Conservation (phyloP, 1,140 invertebrate species). For the Idris sp. region DNA sequence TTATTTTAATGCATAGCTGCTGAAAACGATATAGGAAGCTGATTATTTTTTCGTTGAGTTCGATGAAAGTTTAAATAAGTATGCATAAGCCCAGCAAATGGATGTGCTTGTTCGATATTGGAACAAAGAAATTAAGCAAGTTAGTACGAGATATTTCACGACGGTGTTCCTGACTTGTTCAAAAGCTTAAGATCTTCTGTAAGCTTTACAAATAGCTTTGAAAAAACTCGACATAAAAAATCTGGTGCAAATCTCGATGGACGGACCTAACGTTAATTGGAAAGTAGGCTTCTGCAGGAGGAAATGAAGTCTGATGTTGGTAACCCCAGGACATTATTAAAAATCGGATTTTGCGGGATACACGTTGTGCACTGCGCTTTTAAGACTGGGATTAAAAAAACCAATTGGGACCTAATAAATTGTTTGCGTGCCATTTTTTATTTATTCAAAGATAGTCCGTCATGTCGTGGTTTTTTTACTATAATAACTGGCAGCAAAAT, state of each 20-base stretch:
- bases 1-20: conserved; percentile 7
- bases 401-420: conserved; percentile 29
- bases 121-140: background rate
- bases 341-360: conserved; percentile 50
- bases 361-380: conserved; percentile 48
- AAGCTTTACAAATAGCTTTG: no score
- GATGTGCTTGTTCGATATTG: conserved; percentile 7
- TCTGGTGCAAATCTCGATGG: conserved; percentile 35
- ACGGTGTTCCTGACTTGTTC: no score
- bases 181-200: no score
- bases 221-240: no score
- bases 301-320: conserved; percentile 13
- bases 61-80: conserved; percentile 22
- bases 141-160: background rate
- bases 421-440: conserved; percentile 44
- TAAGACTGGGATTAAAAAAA: conserved; percentile 38
- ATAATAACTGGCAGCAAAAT: conserved; percentile 8
- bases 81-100: conserved; percentile 16
- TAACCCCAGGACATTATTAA: conserved; percentile 13
- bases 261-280: conserved; percentile 47
- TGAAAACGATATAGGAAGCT: background rate
- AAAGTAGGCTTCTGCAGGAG: conserved; percentile 12
- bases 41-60: conserved; percentile 13
- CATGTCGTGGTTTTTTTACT: conserved; percentile 23
- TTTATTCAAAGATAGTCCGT: conserved; percentile 51